Evolutionary conservation across 2,888 invertebrate genomes (phyloP).

Genomic region (Volucella zonaria): DNA sequence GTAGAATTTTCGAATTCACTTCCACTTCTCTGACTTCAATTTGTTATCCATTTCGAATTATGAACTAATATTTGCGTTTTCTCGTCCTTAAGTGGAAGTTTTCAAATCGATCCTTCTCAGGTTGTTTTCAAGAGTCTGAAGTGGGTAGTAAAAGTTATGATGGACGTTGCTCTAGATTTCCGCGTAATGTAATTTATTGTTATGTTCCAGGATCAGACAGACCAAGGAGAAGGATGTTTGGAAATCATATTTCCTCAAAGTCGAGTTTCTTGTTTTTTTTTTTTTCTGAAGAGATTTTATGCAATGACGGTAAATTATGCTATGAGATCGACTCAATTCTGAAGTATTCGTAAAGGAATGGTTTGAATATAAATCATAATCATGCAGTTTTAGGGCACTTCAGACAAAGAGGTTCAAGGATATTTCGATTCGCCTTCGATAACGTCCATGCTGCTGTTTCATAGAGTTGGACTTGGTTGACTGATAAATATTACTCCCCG

Average conservation of each 20-base stretch:
- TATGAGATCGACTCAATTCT: no score
- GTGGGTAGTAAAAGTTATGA: neutral
- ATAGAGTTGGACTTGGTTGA: no score
- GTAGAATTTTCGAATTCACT: neutral
- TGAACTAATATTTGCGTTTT: neutral
- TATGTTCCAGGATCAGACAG: neutral
- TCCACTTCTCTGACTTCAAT: slow-evolving; percentile 1
- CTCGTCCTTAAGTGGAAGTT: neutral
- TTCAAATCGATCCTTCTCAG: neutral
- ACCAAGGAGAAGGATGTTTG: no score
- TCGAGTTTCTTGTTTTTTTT: neutral
- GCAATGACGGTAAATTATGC: no score
- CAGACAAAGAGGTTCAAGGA: no score
- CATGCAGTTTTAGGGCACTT: no score
- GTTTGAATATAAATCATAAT: no score
- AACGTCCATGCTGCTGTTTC: no score
- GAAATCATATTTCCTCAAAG: neutral
- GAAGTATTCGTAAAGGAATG: no score
- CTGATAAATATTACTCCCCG: no score
- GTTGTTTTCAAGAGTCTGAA: neutral
- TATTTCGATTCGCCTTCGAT: no score
- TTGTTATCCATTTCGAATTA: slow-evolving; percentile 1
- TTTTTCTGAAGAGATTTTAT: neutral
- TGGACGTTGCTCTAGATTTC: neutral
- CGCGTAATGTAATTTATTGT: slow-evolving; percentile 3